phyloP scores from a whole-genome alignment of 1,140 invertebrate species.

The Panagrolaimus sp. region DNA sequence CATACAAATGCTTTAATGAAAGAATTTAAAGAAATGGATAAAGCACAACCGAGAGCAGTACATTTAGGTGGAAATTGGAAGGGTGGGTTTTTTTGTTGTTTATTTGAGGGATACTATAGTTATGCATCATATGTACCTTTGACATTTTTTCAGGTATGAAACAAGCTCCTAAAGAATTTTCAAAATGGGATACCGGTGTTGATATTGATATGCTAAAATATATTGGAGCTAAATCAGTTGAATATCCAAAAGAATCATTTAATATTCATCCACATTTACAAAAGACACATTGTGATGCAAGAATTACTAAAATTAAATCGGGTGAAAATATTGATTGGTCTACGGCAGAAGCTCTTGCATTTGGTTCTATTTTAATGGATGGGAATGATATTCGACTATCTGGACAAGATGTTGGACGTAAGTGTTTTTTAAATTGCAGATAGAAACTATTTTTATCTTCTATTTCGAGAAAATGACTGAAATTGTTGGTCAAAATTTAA shows the following conservation, averaged over 20 bases:
- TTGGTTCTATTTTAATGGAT: conserved; percentile 72
- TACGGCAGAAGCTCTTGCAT: conserved; percentile 83
- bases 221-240: conserved; percentile 76
- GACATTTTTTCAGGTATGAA: conserved; percentile 59
- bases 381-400: conserved; percentile 83
- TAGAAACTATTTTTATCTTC: too few species aligned
- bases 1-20: conserved; percentile 67
- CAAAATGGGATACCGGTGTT: conserved; percentile 84
- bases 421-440: too few species aligned
- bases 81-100: conserved; percentile 48
- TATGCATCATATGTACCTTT: too few species aligned
- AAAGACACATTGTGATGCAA: conserved; percentile 69
- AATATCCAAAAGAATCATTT: conserved; percentile 66
- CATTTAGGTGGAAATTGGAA: conserved; percentile 76
- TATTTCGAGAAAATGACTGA: too few species aligned
- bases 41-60: conserved; percentile 66
- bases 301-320: conserved; percentile 68
- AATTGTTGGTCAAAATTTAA: too few species aligned
- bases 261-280: conserved; percentile 72
- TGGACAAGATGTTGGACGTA: conserved; percentile 88
- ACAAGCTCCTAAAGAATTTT: conserved; percentile 68
- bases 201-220: conserved; percentile 69
- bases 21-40: conserved; percentile 66
- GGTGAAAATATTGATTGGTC: conserved; percentile 81
- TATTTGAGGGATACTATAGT: too few species aligned